phyloP scores from a whole-genome alignment of 2,113 vertebrate species.

The Silurus glanis region DNA sequence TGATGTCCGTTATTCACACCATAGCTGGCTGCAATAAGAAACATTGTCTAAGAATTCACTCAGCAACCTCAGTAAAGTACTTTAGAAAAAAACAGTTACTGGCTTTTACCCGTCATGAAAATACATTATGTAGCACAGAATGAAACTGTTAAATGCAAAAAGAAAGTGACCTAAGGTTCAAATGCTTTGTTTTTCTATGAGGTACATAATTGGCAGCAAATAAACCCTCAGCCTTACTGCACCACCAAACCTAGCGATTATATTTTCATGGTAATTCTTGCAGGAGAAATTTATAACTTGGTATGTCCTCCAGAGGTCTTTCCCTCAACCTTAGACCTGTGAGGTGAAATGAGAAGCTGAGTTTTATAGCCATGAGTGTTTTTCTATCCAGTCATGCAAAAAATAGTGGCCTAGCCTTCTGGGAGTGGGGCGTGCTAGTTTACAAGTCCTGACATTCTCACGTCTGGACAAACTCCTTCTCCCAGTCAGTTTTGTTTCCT shows the following conservation, averaged over 20 bases:
- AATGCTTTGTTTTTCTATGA: neutral
- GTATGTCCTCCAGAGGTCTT: conserved; percentile 11
- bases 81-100: neutral
- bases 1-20: neutral
- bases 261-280: conserved; percentile 15
- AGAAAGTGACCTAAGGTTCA: neutral
- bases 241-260: conserved; percentile 29
- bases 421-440: neutral
- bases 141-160: neutral
- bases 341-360: neutral
- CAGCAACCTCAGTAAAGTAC: neutral
- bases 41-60: neutral
- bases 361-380: conserved; percentile 26
- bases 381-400: conserved; percentile 1
- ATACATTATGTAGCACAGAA: neutral
- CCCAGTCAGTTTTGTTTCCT: conserved; percentile 8
- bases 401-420: neutral
- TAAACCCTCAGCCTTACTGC: neutral
- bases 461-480: conserved; percentile 23
- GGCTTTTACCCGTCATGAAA: conserved; percentile 5
- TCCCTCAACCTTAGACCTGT: conserved; percentile 17
- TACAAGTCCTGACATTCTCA: conserved; percentile 1
- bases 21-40: conserved; percentile 22
- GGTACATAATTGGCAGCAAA: neutral
- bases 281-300: conserved; percentile 12